Percentiles rank a stretch among this genome's conserved stretches.
Conservation (phyloP, 2,888 invertebrate species). For the Monopis laevigella region DNA sequence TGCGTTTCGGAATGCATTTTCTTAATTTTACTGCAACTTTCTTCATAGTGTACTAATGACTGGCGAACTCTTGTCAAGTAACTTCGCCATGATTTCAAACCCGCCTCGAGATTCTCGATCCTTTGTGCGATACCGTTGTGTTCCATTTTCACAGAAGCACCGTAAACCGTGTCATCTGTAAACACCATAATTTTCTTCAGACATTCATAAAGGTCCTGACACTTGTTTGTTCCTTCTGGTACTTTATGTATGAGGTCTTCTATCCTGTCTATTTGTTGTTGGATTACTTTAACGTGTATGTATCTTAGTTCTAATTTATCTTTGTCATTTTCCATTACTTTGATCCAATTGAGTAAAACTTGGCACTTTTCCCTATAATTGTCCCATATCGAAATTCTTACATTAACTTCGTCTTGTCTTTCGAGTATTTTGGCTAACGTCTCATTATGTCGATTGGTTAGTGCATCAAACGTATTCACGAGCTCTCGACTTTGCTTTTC, state of each 20-base stretch:
- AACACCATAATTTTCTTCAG: slow-evolving; percentile 73
- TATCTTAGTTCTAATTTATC: slow-evolving; percentile 81
- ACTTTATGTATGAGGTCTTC: slow-evolving; percentile 74
- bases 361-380: slow-evolving; percentile 77
- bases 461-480: slow-evolving; percentile 77
- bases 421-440: slow-evolving; percentile 81
- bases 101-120: slow-evolving; percentile 81
- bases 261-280: slow-evolving; percentile 74
- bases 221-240: slow-evolving; percentile 73
- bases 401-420: slow-evolving; percentile 77
- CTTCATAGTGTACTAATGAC: slow-evolving; percentile 72
- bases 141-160: slow-evolving; percentile 83
- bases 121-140: slow-evolving; percentile 80
- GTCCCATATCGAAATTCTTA: slow-evolving; percentile 80
- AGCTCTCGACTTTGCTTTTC: slow-evolving; percentile 54
- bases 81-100: slow-evolving; percentile 82
- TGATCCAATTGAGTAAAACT: slow-evolving; percentile 79
- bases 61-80: slow-evolving; percentile 75
- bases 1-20: slow-evolving; percentile 72
- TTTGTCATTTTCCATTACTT: slow-evolving; percentile 81
- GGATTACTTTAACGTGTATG: slow-evolving; percentile 79
- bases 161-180: slow-evolving; percentile 81
- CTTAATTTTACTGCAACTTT: slow-evolving; percentile 68
- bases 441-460: slow-evolving; percentile 85
- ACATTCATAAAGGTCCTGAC: slow-evolving; percentile 69